Evolutionary conservation across 2,113 vertebrate species (phyloP).

Genomic region (Boleophthalmus pectinirostris): DNA sequence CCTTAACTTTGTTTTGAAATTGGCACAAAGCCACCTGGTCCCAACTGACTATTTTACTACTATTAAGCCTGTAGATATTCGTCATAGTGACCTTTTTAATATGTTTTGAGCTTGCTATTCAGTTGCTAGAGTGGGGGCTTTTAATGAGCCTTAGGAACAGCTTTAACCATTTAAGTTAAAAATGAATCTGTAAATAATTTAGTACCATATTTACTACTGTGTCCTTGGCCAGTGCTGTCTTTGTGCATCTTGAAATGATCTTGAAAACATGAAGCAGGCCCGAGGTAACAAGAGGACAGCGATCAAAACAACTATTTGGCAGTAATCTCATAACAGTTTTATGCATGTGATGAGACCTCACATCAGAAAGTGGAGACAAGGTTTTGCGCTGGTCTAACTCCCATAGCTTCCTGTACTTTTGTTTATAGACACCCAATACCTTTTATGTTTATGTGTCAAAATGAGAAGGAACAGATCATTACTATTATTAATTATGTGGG

Average conservation of each 20-base stretch:
- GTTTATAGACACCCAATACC: slow-evolving; percentile 19
- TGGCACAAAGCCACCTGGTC: background rate
- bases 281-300: background rate
- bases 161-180: background rate
- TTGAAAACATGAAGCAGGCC: background rate
- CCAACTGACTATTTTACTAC: background rate
- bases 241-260: background rate
- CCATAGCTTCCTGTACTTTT: slow-evolving; percentile 15
- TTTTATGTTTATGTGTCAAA: background rate
- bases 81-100: background rate
- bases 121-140: background rate
- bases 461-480: background rate
- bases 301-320: slow-evolving; percentile 1
- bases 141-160: background rate
- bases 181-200: slow-evolving; percentile 4
- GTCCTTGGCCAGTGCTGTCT: background rate
- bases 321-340: background rate
- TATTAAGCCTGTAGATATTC: too few relatives aligned
- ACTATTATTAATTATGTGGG: background rate
- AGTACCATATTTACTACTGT: background rate
- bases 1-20: background rate
- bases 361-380: slow-evolving; percentile 3
- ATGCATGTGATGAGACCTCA: background rate
- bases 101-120: background rate
- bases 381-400: slow-evolving; percentile 8